These are phyloP conservation scores for Apodemia hepburni DNA, from an alignment of 2,888 invertebrate genomes.

Conservation along the genomic window DNA sequence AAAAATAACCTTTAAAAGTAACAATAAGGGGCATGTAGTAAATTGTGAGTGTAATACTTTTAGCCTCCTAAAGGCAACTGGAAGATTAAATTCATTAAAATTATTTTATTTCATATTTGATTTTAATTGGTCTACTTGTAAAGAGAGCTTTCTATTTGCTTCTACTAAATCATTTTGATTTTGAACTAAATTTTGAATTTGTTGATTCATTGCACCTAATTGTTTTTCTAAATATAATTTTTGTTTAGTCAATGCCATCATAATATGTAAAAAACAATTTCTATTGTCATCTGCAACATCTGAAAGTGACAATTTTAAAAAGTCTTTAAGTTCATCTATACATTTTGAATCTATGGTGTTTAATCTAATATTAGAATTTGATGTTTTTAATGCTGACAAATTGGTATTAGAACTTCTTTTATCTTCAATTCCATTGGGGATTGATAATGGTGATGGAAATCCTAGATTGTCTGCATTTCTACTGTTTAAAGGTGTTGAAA, in stretches of 20 bases:
- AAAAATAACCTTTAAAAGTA: background rate
- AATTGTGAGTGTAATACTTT: background rate
- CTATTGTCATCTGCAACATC: conserved; percentile 66
- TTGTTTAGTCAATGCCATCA: conserved; percentile 73
- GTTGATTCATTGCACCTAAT: conserved; percentile 49
- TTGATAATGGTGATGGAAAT: conserved; percentile 50
- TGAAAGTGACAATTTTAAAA: conserved; percentile 54
- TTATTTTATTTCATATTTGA: conserved; percentile 28
- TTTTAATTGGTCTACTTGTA: conserved; percentile 71
- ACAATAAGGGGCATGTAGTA: background rate
- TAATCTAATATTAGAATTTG: conserved; percentile 24
- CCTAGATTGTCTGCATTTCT: conserved; percentile 47
- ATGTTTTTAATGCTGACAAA: conserved; percentile 41
- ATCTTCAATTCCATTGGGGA: conserved; percentile 51
- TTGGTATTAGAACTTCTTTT: conserved; percentile 41
- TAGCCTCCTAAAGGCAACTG: background rate
- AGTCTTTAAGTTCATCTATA: conserved; percentile 65
- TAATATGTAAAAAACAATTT: conserved; percentile 67
- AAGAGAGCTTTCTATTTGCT: conserved; percentile 68
- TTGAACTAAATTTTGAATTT: conserved; percentile 53
- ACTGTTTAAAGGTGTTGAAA: conserved; percentile 63
- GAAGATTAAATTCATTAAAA: background rate
- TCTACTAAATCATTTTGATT: conserved; percentile 67
- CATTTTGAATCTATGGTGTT: conserved; percentile 43
- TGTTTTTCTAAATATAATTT: conserved; percentile 69